These are phyloP conservation scores for Coregonus sp. DNA, from an alignment of 2,797 vertebrate genomes.

Conservation along the genomic window DNA sequence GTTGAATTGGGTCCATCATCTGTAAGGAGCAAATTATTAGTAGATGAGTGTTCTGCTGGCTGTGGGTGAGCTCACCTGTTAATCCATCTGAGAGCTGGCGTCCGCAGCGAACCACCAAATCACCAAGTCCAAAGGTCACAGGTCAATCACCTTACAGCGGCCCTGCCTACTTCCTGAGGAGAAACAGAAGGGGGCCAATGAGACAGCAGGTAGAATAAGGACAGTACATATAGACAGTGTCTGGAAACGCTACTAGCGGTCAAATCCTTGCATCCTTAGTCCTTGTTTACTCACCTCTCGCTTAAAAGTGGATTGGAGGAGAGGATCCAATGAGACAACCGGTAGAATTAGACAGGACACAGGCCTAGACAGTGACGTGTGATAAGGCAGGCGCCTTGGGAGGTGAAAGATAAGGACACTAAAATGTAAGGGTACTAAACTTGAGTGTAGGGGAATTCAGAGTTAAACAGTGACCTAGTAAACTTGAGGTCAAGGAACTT, in stretches of 20 bases:
- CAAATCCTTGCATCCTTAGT: too few relatives aligned
- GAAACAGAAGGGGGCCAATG: conserved; percentile 8
- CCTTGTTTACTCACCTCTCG: too few relatives aligned
- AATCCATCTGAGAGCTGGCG: conserved; percentile 51
- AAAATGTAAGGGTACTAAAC: not conserved
- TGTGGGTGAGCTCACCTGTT: conserved; percentile 52
- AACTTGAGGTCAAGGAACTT: not conserved
- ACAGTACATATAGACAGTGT: not conserved
- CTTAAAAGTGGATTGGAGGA: too few relatives aligned
- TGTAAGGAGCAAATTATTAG: conserved; percentile 14
- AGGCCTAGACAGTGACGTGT: too few relatives aligned
- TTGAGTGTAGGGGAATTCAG: not conserved
- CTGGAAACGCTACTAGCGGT: too few relatives aligned
- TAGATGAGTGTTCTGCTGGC: not conserved
- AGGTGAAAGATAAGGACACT: not conserved
- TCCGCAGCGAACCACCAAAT: conserved; percentile 44
- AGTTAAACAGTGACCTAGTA: too few relatives aligned
- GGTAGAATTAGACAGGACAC: too few relatives aligned
- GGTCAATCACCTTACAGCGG: conserved; percentile 30
- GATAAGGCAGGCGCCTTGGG: not conserved
- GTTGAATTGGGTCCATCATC: not conserved
- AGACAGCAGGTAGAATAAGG: not conserved
- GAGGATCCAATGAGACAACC: too few relatives aligned
- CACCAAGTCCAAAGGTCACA: conserved; percentile 18
- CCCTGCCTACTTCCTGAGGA: conserved; percentile 36